Percentiles rank a stretch among this genome's conserved stretches.
Evolutionary conservation across 2,888 invertebrate genomes (phyloP).

Genomic region (Minunthozetes semirufus): DNA sequence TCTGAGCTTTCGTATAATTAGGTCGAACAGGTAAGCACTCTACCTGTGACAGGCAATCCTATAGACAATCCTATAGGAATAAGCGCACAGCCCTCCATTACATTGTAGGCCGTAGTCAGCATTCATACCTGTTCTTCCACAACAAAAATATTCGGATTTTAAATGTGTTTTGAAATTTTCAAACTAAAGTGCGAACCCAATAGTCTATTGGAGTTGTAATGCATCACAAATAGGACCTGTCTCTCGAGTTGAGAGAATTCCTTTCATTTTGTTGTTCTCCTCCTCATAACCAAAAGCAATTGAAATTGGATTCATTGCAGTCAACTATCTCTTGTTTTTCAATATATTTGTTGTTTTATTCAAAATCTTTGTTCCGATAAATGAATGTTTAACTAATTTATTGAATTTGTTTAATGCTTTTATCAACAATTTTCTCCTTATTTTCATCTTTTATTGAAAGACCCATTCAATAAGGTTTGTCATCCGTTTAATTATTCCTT

Average conservation of each 20-base stretch:
- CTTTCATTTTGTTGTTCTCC: slow-evolving; percentile 25
- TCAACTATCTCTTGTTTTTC: not conserved
- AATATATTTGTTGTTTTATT: slow-evolving; percentile 1
- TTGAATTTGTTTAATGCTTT: not conserved
- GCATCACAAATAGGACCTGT: not conserved
- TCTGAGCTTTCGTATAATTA: slow-evolving; percentile 9
- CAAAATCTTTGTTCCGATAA: not conserved
- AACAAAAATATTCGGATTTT: not conserved
- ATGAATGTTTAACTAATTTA: not conserved
- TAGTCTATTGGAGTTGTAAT: not conserved
- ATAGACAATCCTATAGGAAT: not conserved
- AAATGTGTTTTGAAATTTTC: not conserved
- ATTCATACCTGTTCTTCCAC: not conserved
- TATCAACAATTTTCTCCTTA: not conserved
- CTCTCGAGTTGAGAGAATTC: slow-evolving; percentile 4
- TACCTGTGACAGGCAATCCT: too few species aligned
- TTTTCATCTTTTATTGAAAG: not conserved
- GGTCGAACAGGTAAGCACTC: slow-evolving; percentile 21
- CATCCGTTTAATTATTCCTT: slow-evolving; percentile 3
- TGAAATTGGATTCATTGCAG: not conserved
- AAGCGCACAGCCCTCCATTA: not conserved
- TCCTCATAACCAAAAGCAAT: not conserved
- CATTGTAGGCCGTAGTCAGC: not conserved
- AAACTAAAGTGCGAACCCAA: not conserved
- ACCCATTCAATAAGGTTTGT: not conserved